These are phyloP conservation scores for Scopus umbretta DNA, from an alignment of 2,113 vertebrate genomes.

Conservation along the genomic window DNA sequence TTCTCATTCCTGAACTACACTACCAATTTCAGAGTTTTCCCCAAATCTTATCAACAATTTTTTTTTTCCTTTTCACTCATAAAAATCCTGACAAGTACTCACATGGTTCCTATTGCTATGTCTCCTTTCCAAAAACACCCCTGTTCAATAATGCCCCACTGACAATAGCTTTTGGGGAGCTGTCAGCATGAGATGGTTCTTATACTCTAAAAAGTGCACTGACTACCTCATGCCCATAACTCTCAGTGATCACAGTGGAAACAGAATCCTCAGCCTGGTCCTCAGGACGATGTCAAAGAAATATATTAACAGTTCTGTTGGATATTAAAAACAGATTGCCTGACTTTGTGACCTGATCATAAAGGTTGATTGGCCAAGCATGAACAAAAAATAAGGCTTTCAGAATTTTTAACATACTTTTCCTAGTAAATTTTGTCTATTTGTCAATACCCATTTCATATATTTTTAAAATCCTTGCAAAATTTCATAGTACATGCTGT, in stretches of 20 bases:
- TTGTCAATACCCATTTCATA: not conserved
- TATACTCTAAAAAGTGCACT: not conserved
- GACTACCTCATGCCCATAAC: not conserved
- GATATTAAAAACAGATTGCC: slow-evolving; percentile 15
- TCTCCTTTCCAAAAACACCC: not conserved
- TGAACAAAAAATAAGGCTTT: not conserved
- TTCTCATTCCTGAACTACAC: not conserved
- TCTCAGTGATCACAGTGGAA: not conserved
- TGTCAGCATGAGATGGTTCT: not conserved
- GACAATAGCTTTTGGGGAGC: not conserved
- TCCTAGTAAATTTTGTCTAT: not conserved
- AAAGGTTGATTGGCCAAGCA: not conserved
- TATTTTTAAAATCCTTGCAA: not conserved
- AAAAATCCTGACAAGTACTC: not conserved
- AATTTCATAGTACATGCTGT: not conserved
- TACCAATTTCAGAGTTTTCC: not conserved
- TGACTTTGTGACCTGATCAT: not conserved
- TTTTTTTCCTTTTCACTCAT: not conserved
- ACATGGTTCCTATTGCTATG: not conserved
- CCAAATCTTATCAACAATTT: not conserved
- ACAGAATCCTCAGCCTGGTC: not conserved
- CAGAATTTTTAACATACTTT: not conserved
- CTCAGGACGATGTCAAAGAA: not conserved
- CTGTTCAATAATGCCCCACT: not conserved
- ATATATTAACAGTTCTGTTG: not conserved